These are phyloP conservation scores for Parnassius orleans DNA, from an alignment of 2,888 invertebrate species.

Conservation along the genomic window DNA sequence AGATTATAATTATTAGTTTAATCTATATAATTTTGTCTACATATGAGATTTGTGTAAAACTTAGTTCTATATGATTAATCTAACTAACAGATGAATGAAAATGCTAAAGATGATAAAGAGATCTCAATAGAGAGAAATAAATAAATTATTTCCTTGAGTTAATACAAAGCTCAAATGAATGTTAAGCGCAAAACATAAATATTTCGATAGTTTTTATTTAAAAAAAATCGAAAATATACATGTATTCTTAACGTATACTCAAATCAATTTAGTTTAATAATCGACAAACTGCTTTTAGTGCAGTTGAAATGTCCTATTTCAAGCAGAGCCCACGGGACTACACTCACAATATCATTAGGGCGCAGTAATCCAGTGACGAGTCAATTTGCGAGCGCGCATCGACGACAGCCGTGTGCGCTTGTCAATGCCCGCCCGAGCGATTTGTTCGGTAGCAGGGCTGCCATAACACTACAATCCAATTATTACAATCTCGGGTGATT, in stretches of 20 bases:
- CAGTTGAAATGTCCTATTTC: neutral
- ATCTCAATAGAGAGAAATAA: too few relatives aligned
- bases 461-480: slow-evolving; percentile 2
- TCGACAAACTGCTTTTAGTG: neutral
- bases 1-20: too few relatives aligned
- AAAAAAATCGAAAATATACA: too few relatives aligned
- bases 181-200: too few relatives aligned
- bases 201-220: too few relatives aligned
- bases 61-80: too few relatives aligned
- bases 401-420: slow-evolving; percentile 5
- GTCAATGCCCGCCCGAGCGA: slow-evolving; percentile 10
- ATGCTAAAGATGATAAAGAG: too few relatives aligned
- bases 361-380: slow-evolving; percentile 31
- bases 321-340: slow-evolving; percentile 1
- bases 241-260: neutral
- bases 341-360: slow-evolving; percentile 13
- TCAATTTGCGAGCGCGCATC: slow-evolving; percentile 30
- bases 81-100: too few relatives aligned
- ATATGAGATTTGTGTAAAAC: too few relatives aligned
- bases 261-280: neutral
- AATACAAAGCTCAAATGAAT: too few relatives aligned
- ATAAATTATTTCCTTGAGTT: too few relatives aligned
- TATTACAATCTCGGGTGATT: neutral
- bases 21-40: too few relatives aligned
- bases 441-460: slow-evolving; percentile 1